Base-by-base conservation (phyloP, 2,888 invertebrate genomes). In the Rhingia rostrata region DNA sequence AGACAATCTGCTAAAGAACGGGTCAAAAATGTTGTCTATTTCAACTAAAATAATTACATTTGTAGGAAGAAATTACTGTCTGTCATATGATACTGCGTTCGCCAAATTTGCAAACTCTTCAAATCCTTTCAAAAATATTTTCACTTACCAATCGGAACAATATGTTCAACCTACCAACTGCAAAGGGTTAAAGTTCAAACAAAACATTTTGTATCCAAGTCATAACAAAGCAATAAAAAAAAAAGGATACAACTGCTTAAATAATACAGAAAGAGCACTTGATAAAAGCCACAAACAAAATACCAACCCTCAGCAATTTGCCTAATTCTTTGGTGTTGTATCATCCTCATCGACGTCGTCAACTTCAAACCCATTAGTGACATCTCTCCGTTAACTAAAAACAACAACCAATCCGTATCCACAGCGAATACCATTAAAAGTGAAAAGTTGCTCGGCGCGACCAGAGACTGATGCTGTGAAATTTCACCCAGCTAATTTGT, bases 401-500 rank as follows among this genome's bases (percentile, higher is more conserved):
- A 32, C 32, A 30, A 10, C 32, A 41, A 54, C 14, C 7, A 61
- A 67, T 43, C 33, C 32, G 32, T n/a, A 51, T 9, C 32, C 37
- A 39, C 22, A 22, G 1, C 22, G 12, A 32, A 53, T 41, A 9
- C 37, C 63, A 47, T 39, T 35, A 22, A 12, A n/a, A 4, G 30
- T 30, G 10, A 9, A 33, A 32, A 6, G 6, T n/a, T 14, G 41
- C 9, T 3, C 9, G 54, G 30, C n/a, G 22, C 22, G 30, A 6
- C 22, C n/a, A 10, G 41, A 30, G 6, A 32, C 22, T 7, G 30
- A 14, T 30, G 32, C 33, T 33, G 14, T 32, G 63, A 64, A 63
- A 45, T 32, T 47, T 32, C 35, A 60, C 53, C 41, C 64, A 49
- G 66, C 64, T 75, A 80, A 84, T 75, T 84, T 74, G 74, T 79